phyloP scores from a whole-genome alignment of 2,113 vertebrate genomes.

The Nibea albiflora region DNA sequence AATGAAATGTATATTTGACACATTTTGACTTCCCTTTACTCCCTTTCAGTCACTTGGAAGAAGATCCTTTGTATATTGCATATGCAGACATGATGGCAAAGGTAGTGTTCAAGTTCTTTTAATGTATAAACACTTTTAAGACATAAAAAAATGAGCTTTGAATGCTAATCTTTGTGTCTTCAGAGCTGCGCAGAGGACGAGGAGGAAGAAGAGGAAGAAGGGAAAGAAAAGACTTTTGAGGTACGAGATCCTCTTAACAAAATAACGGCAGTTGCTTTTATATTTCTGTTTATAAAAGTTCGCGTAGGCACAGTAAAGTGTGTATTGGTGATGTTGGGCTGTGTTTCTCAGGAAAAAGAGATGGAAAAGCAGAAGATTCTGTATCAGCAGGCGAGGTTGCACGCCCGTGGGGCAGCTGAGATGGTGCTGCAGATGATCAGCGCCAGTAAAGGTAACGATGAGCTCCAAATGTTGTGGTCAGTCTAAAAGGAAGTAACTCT shows the following conservation, averaged over 20 bases:
- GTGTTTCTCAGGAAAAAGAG: constrained; percentile 91
- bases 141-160: background rate
- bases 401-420: constrained; percentile 95
- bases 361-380: constrained; percentile 99
- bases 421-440: constrained; percentile 99
- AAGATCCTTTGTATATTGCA: constrained; percentile 94
- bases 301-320: background rate
- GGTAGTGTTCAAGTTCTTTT: constrained; percentile 77
- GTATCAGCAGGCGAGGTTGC: constrained; percentile 96
- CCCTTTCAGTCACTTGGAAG: constrained; percentile 88
- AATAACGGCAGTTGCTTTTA: background rate
- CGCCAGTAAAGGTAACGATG: constrained; percentile 91
- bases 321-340: background rate
- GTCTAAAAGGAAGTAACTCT: background rate
- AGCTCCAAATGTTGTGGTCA: background rate
- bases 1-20: background rate
- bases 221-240: constrained; percentile 98
- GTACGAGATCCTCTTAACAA: constrained; percentile 69
- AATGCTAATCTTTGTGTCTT: constrained; percentile 6
- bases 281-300: background rate
- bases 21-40: background rate
- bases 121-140: background rate
- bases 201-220: constrained; percentile 91
- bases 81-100: constrained; percentile 99
- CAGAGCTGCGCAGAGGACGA: constrained; percentile 89